Conservation (phyloP, 1,140 invertebrate genomes). For the Ladona fulva region DNA sequence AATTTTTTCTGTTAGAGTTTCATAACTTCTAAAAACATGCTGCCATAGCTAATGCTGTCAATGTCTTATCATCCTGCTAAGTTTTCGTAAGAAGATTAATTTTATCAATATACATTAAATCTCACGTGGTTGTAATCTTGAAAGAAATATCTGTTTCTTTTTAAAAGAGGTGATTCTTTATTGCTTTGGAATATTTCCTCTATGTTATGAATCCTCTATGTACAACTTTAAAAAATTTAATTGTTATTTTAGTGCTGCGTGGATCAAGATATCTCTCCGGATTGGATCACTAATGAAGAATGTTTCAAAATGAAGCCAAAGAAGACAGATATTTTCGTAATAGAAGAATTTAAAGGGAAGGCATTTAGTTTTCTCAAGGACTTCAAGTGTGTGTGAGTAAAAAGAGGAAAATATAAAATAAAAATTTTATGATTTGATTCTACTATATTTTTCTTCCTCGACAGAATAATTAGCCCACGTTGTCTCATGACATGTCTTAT, state of each 20-base stretch:
- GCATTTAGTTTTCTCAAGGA: background rate
- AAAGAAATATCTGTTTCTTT: no score
- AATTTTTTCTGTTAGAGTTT: no score
- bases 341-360: background rate
- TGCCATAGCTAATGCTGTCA: no score
- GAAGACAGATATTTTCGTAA: background rate
- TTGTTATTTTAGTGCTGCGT: background rate
- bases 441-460: slow-evolving; percentile 9
- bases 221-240: background rate
- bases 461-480: slow-evolving; percentile 63
- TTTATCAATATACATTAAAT: background rate
- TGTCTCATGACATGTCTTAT: slow-evolving; percentile 67
- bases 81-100: background rate
- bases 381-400: background rate
- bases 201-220: background rate
- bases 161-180: background rate
- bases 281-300: background rate
- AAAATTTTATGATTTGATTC: background rate
- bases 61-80: background rate
- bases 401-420: background rate
- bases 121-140: no score
- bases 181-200: background rate
- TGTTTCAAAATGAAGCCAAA: background rate
- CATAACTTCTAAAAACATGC: no score
- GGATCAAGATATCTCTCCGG: background rate